A percentile compares a stretch with the other conserved stretches of the same genome.
These are phyloP conservation scores for Eueides isabella DNA, from an alignment of 1,140 invertebrate species.

Conservation along the genomic window DNA sequence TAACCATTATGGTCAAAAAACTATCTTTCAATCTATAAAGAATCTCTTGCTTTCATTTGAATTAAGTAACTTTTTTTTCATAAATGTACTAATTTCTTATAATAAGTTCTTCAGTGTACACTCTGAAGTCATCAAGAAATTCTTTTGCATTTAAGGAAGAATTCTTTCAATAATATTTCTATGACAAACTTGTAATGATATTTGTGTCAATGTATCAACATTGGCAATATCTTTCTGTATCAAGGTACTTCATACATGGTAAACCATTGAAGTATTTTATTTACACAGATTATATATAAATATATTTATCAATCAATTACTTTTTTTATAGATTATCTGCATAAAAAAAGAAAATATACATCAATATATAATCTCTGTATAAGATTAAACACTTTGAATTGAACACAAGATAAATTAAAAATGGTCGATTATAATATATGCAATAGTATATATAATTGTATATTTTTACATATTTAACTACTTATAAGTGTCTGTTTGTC, in stretches of 20 bases:
- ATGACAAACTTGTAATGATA: not conserved
- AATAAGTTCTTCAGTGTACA: no score
- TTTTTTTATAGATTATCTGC: not conserved
- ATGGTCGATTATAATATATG: constrained; percentile 3
- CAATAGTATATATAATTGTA: constrained; percentile 1
- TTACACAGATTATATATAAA: not conserved
- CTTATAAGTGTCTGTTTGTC: constrained; percentile 15
- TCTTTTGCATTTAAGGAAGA: not conserved
- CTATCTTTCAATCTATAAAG: no score
- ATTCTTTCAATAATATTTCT: no score
- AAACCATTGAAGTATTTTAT: not conserved
- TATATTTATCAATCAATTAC: not conserved
- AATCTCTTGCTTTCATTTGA: no score
- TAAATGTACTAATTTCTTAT: no score
- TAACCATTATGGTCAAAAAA: no score
- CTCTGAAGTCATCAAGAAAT: no score
- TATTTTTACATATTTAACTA: not conserved
- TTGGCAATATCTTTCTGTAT: constrained; percentile 1
- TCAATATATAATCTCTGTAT: not conserved
- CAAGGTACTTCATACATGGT: not conserved
- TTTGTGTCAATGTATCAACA: not conserved
- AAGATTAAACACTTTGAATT: constrained; percentile 4
- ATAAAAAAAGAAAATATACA: not conserved
- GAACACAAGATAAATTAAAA: not conserved
- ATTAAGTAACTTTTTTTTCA: no score